Evolutionary conservation across 2,113 vertebrate species (phyloP).

Genomic region (Ciconia boyciana): DNA sequence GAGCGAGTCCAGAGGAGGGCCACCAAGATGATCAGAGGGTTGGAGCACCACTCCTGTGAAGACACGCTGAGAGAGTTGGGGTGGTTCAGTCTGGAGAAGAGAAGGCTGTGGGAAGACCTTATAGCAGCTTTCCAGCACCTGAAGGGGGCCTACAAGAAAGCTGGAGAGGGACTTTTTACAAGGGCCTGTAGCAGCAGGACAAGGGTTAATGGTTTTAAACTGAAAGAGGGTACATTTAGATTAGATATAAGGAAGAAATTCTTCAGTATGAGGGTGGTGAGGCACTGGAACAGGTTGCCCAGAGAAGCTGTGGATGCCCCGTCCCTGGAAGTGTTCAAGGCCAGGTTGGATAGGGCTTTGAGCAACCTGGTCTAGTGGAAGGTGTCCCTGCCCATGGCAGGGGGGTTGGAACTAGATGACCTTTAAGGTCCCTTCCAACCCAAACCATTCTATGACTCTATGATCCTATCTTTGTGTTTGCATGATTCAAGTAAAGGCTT

Average conservation of each 20-base stretch:
- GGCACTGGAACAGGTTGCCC: background rate
- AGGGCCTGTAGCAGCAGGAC: too few species aligned
- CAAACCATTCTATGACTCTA: background rate
- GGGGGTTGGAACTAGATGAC: background rate
- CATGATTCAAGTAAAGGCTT: background rate
- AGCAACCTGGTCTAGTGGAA: background rate
- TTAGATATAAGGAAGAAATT: background rate
- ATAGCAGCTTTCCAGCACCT: background rate
- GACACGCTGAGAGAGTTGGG: background rate
- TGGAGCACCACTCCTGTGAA: background rate
- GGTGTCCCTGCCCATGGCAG: background rate
- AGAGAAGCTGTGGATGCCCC: background rate
- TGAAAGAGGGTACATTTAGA: background rate
- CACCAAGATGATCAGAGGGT: background rate
- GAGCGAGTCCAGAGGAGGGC: background rate
- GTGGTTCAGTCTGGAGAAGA: background rate
- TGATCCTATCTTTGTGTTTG: background rate
- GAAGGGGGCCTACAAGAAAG: background rate
- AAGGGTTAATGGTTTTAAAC: too few species aligned
- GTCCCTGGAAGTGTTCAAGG: background rate
- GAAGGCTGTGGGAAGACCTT: background rate
- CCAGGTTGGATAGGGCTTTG: background rate
- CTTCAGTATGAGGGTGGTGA: background rate
- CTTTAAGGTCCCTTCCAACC: background rate
- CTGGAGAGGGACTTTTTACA: too few species aligned